Evolutionary conservation across 2,888 invertebrate species (phyloP).

Genomic region (Meghimatium bilineatum): DNA sequence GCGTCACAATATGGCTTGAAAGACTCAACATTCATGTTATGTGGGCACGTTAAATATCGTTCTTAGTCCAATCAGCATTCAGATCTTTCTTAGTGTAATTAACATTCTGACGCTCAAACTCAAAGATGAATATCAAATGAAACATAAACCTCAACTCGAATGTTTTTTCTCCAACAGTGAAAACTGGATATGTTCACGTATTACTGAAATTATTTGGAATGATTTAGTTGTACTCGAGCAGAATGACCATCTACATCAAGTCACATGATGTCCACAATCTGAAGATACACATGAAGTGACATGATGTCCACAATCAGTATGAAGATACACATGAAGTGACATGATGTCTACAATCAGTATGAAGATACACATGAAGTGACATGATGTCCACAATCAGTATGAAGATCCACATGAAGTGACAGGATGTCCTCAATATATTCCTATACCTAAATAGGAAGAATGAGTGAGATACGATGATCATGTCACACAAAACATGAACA

Average conservation of each 20-base stretch:
- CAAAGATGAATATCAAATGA: constrained; percentile 12
- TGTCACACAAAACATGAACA: background rate
- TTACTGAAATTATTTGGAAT: constrained; percentile 37
- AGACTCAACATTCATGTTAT: constrained; percentile 36
- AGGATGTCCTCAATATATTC: background rate
- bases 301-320: background rate
- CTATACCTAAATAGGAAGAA: background rate
- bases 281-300: background rate
- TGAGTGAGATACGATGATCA: background rate
- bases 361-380: background rate
- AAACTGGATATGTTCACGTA: constrained; percentile 43
- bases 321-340: background rate
- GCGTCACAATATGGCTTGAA: constrained; percentile 19
- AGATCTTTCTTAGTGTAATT: constrained; percentile 3
- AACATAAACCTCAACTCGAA: background rate
- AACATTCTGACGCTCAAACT: background rate
- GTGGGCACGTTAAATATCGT: constrained; percentile 27
- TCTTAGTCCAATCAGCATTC: background rate
- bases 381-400: constrained; percentile 9
- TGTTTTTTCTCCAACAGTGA: constrained; percentile 17
- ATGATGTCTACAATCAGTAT: background rate
- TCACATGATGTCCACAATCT: constrained; percentile 6
- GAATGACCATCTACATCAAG: constrained; percentile 13
- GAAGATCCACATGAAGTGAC: constrained; percentile 10
- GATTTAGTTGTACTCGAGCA: constrained; percentile 27